Evolutionary conservation across 2,888 invertebrate species (phyloP).

Genomic region (Pachymerium ferrugineum): DNA sequence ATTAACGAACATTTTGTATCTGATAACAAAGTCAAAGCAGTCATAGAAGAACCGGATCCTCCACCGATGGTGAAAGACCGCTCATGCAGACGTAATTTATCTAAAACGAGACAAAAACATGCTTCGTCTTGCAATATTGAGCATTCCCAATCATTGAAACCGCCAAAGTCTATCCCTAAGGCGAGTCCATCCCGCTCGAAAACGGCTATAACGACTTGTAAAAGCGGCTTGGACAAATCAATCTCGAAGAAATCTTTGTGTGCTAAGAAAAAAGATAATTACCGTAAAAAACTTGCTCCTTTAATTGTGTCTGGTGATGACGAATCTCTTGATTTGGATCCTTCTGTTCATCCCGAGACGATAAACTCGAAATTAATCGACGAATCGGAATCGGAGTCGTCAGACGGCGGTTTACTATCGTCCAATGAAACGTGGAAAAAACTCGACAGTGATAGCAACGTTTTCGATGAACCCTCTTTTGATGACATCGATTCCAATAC

Average conservation of each 20-base stretch:
- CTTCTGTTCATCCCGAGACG: not conserved
- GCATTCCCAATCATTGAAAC: too few species aligned
- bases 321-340: not conserved
- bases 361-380: not conserved
- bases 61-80: too few species aligned
- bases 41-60: too few species aligned
- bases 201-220: too few species aligned
- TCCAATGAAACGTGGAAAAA: not conserved
- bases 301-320: not conserved
- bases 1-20: not conserved
- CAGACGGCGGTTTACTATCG: not conserved
- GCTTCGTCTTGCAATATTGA: too few species aligned
- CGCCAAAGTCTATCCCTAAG: too few species aligned
- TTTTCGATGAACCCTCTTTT: too few species aligned
- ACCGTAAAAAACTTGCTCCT: not conserved
- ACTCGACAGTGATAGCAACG: not conserved
- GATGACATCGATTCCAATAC: not conserved
- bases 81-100: too few species aligned
- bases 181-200: too few species aligned
- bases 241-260: not conserved
- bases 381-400: not conserved
- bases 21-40: too few species aligned
- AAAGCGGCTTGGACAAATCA: not conserved
- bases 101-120: too few species aligned
- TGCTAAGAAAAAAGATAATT: not conserved